phyloP scores from a whole-genome alignment of 1,140 invertebrate species.

The Penaeus chinensis region DNA sequence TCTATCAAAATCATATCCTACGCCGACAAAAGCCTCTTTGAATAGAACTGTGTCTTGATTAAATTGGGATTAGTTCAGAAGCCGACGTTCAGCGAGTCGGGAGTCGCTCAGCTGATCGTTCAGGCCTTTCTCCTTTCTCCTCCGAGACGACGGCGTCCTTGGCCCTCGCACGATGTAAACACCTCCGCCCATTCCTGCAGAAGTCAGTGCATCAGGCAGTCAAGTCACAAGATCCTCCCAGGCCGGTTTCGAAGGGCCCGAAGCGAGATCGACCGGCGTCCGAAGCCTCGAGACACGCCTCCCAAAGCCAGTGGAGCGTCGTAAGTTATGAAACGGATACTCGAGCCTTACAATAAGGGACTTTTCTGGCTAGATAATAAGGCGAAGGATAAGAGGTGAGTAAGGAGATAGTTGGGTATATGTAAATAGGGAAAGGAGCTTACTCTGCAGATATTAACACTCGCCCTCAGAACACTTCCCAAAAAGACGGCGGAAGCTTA shows the following conservation, averaged over 20 bases:
- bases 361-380: conserved; percentile 36
- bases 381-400: conserved; percentile 31
- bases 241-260: neutral
- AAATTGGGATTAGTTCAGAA: conserved; percentile 39
- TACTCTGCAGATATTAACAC: conserved; percentile 35
- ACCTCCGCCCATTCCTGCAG: no score
- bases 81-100: conserved; percentile 3
- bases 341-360: conserved; percentile 23
- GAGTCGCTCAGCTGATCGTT: no score
- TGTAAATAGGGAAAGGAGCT: conserved; percentile 45
- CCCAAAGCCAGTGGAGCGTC: neutral
- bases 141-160: no score
- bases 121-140: no score
- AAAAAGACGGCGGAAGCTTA: no score
- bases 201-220: no score
- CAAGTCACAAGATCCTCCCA: no score
- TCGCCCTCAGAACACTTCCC: conserved; percentile 21
- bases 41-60: conserved; percentile 47
- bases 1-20: conserved; percentile 46
- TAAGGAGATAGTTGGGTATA: conserved; percentile 39
- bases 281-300: conserved; percentile 3
- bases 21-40: conserved; percentile 46
- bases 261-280: no score
- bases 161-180: no score
- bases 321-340: conserved; percentile 39